Percentiles rank a stretch among this genome's conserved stretches.
Evolutionary conservation across 2,888 invertebrate species (phyloP).

Genomic region (Apamea sordens): DNA sequence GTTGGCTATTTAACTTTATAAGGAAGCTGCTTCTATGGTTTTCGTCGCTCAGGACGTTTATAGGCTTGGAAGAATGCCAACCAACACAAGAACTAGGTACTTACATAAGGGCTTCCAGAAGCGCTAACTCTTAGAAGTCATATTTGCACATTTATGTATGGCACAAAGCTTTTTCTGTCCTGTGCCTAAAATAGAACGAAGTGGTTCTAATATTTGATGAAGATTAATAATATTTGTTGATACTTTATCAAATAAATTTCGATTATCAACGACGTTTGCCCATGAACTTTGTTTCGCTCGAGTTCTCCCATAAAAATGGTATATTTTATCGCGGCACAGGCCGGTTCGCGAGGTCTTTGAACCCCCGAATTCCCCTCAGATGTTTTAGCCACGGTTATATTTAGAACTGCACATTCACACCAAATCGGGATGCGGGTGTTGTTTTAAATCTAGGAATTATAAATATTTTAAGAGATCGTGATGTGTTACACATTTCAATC

Average conservation of each 20-base stretch:
- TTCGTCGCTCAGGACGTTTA: slow-evolving; percentile 77
- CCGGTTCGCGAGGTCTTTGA: slow-evolving; percentile 88
- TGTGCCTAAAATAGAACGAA: slow-evolving; percentile 34
- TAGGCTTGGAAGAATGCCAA: slow-evolving; percentile 84
- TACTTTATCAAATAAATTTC: slow-evolving; percentile 19
- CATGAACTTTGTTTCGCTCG: slow-evolving; percentile 79
- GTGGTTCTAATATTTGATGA: neutral
- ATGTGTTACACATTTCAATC: slow-evolving; percentile 21
- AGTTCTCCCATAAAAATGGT: slow-evolving; percentile 75
- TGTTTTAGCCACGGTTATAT: slow-evolving; percentile 81
- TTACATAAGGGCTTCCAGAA: slow-evolving; percentile 74
- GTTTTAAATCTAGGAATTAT: slow-evolving; percentile 73
- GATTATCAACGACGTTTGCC: slow-evolving; percentile 66
- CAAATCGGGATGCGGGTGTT: slow-evolving; percentile 72
- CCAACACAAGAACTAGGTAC: slow-evolving; percentile 69
- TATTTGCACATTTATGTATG: slow-evolving; percentile 47
- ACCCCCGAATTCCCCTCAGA: slow-evolving; percentile 86
- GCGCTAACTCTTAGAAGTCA: slow-evolving; percentile 53
- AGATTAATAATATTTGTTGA: slow-evolving; percentile 4
- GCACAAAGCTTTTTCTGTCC: slow-evolving; percentile 48
- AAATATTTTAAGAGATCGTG: slow-evolving; percentile 48
- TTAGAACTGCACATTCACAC: slow-evolving; percentile 86
- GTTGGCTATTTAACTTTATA: slow-evolving; percentile 67
- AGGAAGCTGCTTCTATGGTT: slow-evolving; percentile 78
- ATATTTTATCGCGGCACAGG: slow-evolving; percentile 76